Evolutionary conservation across 2,797 vertebrate species (phyloP), one percentile per base, ranked within the genome.

Genomic region (Rachycentron canadum): DNA sequence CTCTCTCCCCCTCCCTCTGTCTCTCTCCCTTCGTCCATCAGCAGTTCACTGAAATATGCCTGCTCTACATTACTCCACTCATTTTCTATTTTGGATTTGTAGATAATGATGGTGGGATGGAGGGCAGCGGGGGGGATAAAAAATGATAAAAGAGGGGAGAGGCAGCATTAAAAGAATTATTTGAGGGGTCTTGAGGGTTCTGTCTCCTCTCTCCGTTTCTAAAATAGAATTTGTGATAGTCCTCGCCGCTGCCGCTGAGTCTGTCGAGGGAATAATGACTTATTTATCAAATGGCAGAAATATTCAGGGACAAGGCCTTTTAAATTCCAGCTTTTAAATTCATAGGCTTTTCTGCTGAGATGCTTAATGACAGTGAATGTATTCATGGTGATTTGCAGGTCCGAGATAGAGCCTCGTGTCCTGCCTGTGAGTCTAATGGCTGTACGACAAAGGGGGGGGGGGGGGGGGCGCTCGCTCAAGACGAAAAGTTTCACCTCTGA

Each of bases 221-320:
- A 83, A 87, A 93, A 86, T 84, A 91, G 86, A 89, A 89, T 90
- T 73, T 83, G 80, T 17, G 81, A 87, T 82, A 64, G 82, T 83
- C 69, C 67, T 78, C 7, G 59, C 79, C 7, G 38, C 82, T 7
- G 62, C 80, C 40, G 52, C 78, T 1, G 50, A 81, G 79, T 68
- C 80, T 57, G 70, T 86, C 68, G 69, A 77, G 86, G 82, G 87
- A 88, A 86, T 88, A 88, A 91, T 93, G 83, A 91, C 82, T 93
- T 89, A 92, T 94, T 93, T 88, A 93, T 93, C 81, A 86, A 83
- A 86, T 64, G 67, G 83, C 66, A 90, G 82, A 89, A 91, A 93
- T 91, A 89, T 94, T 91, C 88, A 91, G 69, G 74, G 78, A 86
- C 73, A 69, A 74, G 79, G 76, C 69, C 73, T 78, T 86, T 86